A percentile compares a stretch with the other conserved stretches of the same genome.
Conservation (phyloP, 2,113 vertebrate genomes). For the Megaceryle torquata region DNA sequence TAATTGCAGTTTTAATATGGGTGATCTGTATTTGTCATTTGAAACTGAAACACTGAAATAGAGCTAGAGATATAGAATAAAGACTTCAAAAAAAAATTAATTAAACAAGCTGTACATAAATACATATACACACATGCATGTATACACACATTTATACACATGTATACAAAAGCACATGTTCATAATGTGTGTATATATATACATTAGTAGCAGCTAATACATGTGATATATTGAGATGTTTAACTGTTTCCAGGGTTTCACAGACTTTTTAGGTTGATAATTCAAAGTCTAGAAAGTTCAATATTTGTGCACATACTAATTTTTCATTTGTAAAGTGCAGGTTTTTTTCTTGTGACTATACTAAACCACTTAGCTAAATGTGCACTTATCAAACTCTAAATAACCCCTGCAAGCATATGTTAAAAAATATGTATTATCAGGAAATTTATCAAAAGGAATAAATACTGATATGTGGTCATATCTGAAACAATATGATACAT, state of each 20-base stretch:
- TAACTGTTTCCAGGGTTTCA: conserved; percentile 13
- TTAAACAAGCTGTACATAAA: not conserved
- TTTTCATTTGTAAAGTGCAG: conserved; percentile 30
- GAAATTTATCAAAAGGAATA: not conserved
- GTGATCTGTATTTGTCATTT: conserved; percentile 32
- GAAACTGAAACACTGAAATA: conserved; percentile 14
- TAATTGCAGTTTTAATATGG: conserved; percentile 27
- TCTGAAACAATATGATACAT: not conserved
- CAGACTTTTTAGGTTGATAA: not conserved
- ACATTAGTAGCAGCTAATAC: conserved; percentile 37
- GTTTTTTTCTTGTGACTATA: not conserved
- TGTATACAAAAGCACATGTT: not conserved
- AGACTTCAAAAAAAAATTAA: not conserved
- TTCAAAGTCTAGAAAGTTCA: not conserved
- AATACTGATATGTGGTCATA: not conserved
- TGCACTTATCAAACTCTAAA: conserved; percentile 26
- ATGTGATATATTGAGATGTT: conserved; percentile 3
- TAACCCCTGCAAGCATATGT: not conserved
- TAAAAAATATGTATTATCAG: conserved; percentile 21
- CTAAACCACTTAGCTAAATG: not conserved
- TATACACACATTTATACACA: not conserved
- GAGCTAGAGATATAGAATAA: not conserved
- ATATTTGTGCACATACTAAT: not conserved
- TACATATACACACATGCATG: not conserved
- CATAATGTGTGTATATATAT: not conserved